Evolutionary conservation across 1,140 invertebrate species (phyloP).

Genomic region (Drosophila varians): DNA sequence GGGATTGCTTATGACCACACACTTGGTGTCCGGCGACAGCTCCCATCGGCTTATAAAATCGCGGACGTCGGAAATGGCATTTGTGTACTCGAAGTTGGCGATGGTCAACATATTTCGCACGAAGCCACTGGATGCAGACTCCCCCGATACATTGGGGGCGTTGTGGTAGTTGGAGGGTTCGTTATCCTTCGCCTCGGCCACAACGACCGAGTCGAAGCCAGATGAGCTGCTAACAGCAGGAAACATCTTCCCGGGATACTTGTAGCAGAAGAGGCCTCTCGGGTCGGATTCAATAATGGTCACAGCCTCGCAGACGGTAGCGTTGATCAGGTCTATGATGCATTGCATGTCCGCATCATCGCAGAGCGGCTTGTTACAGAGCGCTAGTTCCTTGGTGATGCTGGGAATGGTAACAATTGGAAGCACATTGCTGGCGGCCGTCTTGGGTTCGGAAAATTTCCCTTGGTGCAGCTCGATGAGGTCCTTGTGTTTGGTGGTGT

Average conservation of each 20-base stretch:
- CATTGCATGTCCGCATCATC: slow-evolving; percentile 57
- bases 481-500: neutral
- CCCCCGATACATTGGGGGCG: neutral
- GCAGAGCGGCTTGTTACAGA: slow-evolving; percentile 53
- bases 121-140: slow-evolving; percentile 24
- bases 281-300: slow-evolving; percentile 57
- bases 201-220: neutral
- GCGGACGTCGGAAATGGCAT: slow-evolving; percentile 47
- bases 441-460: neutral
- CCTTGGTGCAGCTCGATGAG: neutral
- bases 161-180: no score
- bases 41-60: slow-evolving; percentile 60
- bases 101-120: slow-evolving; percentile 37
- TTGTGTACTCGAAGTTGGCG: slow-evolving; percentile 48
- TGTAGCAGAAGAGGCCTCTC: slow-evolving; percentile 56
- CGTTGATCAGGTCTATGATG: slow-evolving; percentile 31
- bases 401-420: slow-evolving; percentile 6
- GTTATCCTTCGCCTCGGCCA: neutral
- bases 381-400: neutral
- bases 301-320: slow-evolving; percentile 55
- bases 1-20: slow-evolving; percentile 57
- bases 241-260: slow-evolving; percentile 2
- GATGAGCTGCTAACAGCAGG: neutral
- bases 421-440: neutral
- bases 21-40: slow-evolving; percentile 62